Evolutionary conservation across 2,113 vertebrate species (phyloP), one percentile per base, ranked within the genome.

Genomic region (Fulmarus glacialis): DNA sequence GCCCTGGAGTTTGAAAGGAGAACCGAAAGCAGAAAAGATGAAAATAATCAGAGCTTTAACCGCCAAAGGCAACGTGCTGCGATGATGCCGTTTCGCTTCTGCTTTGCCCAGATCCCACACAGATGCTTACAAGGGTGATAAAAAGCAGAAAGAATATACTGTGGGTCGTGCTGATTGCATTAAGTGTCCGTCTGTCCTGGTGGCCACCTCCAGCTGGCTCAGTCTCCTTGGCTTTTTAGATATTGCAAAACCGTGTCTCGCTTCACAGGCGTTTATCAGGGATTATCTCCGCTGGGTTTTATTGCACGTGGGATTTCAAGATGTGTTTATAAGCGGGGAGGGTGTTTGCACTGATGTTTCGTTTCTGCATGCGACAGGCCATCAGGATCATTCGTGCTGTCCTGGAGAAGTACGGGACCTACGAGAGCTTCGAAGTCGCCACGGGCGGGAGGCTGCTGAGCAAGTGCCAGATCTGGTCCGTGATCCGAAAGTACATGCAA

Each of bases 401-500:
- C 68, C 98, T 99, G 98, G 98, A 98, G 96, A 99, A 98, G 96
- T 99, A 99, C 19, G 99, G 98, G 21, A 99, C 98, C 89, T 99
- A 99, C 1, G 99, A 99, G 97, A 99, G 96, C 97, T 99, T 99
- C 8, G 99, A 99, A 96, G 99, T 99, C 1, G 97, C 98, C 82
- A 99, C 99, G 0, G 99, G 99, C 0, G 99, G 99, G 70, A 98
- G 96, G 86, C 96, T 99, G 62, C 98, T 99, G 58, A 99, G 99
- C 32, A 99, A 99, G 72, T 99, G 99, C 97, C 99, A 99, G 88
- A 99, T 99, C 82, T 99, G 99, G 99, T 99, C 99, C 0, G 93
- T 98, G 3, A 99, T 99, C 32, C 99, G 99, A 58, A 99, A 99
- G 96, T 99, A 99, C 94, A 99, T 99, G 98, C 99, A 99, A 98